Conservation (phyloP, 2,888 invertebrate genomes). For the Rhagophthalmus giganteus region DNA sequence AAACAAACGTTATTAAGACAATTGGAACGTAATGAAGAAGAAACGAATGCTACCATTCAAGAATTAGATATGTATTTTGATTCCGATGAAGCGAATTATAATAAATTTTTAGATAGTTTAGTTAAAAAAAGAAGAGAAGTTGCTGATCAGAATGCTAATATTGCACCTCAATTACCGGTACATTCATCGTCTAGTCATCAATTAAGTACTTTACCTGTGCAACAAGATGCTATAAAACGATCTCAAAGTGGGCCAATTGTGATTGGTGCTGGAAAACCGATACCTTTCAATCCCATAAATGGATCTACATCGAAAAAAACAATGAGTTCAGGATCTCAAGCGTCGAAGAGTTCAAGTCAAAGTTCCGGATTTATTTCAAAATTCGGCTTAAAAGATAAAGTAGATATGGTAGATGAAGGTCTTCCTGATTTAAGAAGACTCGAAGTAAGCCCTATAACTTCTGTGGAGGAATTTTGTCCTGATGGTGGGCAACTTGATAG, state of each 20-base stretch:
- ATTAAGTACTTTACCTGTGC: conserved; percentile 52
- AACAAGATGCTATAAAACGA: conserved; percentile 50
- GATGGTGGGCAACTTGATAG: conserved; percentile 75
- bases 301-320: conserved; percentile 23
- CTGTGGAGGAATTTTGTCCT: conserved; percentile 74
- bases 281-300: conserved; percentile 48
- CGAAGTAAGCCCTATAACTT: conserved; percentile 52
- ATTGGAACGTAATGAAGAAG: conserved; percentile 80
- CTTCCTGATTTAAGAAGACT: conserved; percentile 45
- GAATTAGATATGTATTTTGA: conserved; percentile 77
- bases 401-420: conserved; percentile 48
- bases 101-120: conserved; percentile 72
- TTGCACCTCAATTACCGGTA: conserved; percentile 50
- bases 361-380: conserved; percentile 49
- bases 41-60: conserved; percentile 74
- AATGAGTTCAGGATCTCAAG: conserved; percentile 32
- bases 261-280: conserved; percentile 55
- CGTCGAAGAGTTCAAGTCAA: conserved; percentile 48
- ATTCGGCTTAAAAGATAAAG: conserved; percentile 49
- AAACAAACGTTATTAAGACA: conserved; percentile 80
- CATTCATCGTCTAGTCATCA: conserved; percentile 56
- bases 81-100: conserved; percentile 76
- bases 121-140: conserved; percentile 74
- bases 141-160: conserved; percentile 65
- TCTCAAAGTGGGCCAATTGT: conserved; percentile 55